Evolutionary conservation across 2,113 vertebrate species (phyloP), one percentile per base, ranked within the genome.

Genomic region (Probosciger aterrimus): DNA sequence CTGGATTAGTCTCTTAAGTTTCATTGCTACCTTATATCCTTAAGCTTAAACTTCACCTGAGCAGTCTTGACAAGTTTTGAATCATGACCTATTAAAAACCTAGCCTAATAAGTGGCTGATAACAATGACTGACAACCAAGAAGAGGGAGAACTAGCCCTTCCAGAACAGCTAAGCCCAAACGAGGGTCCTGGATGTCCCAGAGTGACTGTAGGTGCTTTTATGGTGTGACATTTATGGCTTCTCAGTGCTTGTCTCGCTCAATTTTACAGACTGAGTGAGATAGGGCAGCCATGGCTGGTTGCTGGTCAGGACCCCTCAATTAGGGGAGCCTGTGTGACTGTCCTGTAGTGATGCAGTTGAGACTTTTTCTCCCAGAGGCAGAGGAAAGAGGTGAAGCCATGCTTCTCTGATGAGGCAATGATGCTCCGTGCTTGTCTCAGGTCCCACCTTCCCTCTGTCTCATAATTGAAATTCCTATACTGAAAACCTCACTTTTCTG

Each of bases 241-340:
- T 81, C 78, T 76, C 28, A 47, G 69, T 3, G 2, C 5, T 82
- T 4, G 0, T 33, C 37, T 47, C 25, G 22, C 18, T 37, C 22
- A 8, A 7, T 59, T 64, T 82, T 73, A 13, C 10, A 16, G n/a
- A 11, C 30, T 75, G 8, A 22, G 27, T 24, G 30, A 68, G 39
- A 35, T 9, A 43, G 18, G 33, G 60, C 3, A 6, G 25, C 18
- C 0, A 0, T 71, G 23, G 6, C 13, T 47, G 22, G 6, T 18
- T 94, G 23, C 33, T 2, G 0, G 9, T 18, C n/a, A 28, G 23
- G 11, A 55, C 6, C 9, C 9, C 10, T 31, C 33, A 15, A 1
- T 25, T 8, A 53, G 17, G 16, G 17, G 9, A 47, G 11, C 11
- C 43, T 60, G 22, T 37, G 46, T 46, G 37, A 63, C 27, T 35